phyloP scores from a whole-genome alignment of 1,140 invertebrate species.

The Sarcophaga bullata region DNA sequence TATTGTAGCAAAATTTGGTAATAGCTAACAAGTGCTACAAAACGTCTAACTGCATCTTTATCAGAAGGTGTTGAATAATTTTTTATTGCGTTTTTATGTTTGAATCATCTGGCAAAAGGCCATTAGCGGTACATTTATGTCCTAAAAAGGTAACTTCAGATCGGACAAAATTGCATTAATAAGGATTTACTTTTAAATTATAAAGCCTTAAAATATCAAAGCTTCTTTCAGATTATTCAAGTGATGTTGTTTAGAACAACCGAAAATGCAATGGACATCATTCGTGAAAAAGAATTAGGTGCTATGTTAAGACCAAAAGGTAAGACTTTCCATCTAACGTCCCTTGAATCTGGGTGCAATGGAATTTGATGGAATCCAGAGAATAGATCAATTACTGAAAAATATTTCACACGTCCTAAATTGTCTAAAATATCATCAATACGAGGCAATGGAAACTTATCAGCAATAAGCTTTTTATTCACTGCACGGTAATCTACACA shows the following conservation, averaged over 20 bases:
- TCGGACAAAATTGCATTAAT: constrained; percentile 35
- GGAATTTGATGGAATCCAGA: constrained; percentile 9
- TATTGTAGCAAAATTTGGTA: background rate
- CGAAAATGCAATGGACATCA: constrained; percentile 35
- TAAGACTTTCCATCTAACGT: background rate
- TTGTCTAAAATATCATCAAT: constrained; percentile 50
- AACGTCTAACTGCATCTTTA: constrained; percentile 48
- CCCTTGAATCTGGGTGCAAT: background rate
- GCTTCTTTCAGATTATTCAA: constrained; percentile 33
- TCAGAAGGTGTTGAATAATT: constrained; percentile 47
- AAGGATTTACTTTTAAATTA: background rate
- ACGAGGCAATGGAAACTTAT: constrained; percentile 66
- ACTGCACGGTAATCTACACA: constrained; percentile 51
- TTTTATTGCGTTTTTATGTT: constrained; percentile 48
- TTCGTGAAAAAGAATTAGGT: constrained; percentile 23
- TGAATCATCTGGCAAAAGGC: background rate
- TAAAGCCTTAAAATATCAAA: background rate
- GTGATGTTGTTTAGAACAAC: too few species aligned
- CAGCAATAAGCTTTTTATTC: constrained; percentile 50
- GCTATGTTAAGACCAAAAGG: constrained; percentile 42
- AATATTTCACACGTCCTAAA: constrained; percentile 48
- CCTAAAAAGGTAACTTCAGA: constrained; percentile 49
- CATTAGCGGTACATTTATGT: constrained; percentile 41
- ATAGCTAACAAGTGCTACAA: constrained; percentile 8
- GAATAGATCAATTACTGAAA: constrained; percentile 35